These are phyloP conservation scores for Epinephelus moara DNA, from an alignment of 2,113 vertebrate species.

Conservation along the genomic window DNA sequence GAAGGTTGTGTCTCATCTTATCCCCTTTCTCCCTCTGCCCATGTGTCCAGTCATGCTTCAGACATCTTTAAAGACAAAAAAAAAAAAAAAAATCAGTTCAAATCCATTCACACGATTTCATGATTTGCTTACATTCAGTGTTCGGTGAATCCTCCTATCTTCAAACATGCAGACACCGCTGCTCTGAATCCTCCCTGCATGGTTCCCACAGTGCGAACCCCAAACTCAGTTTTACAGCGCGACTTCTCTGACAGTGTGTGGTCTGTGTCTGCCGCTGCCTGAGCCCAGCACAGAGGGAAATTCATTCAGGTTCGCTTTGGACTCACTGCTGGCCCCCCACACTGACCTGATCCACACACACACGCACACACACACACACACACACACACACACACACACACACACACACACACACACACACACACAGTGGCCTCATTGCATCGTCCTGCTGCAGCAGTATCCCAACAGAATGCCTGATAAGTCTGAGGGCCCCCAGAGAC, in stretches of 20 bases:
- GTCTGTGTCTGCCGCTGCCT: constrained; percentile 39
- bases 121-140: constrained; percentile 8
- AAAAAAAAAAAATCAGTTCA: not conserved
- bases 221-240: constrained; percentile 11
- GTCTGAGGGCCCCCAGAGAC: constrained; percentile 57
- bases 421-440: constrained; percentile 38
- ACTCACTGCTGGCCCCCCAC: constrained; percentile 24
- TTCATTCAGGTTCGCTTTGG: constrained; percentile 43
- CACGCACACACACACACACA: not conserved
- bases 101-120: not conserved
- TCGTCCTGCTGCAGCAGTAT: constrained; percentile 60
- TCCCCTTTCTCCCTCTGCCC: not conserved
- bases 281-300: constrained; percentile 42
- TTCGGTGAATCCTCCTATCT: constrained; percentile 45
- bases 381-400: constrained; percentile 5
- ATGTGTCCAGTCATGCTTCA: not conserved
- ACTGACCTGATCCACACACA: constrained; percentile 27
- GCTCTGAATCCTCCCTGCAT: constrained; percentile 22
- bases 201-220: not conserved
- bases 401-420: constrained; percentile 13
- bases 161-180: constrained; percentile 43
- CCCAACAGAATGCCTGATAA: constrained; percentile 71
- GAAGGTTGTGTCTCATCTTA: not conserved
- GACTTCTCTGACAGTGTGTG: constrained; percentile 42
- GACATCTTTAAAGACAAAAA: not conserved